phyloP scores from a whole-genome alignment of 2,113 vertebrate species.

The Ctenodactylus gundi region DNA sequence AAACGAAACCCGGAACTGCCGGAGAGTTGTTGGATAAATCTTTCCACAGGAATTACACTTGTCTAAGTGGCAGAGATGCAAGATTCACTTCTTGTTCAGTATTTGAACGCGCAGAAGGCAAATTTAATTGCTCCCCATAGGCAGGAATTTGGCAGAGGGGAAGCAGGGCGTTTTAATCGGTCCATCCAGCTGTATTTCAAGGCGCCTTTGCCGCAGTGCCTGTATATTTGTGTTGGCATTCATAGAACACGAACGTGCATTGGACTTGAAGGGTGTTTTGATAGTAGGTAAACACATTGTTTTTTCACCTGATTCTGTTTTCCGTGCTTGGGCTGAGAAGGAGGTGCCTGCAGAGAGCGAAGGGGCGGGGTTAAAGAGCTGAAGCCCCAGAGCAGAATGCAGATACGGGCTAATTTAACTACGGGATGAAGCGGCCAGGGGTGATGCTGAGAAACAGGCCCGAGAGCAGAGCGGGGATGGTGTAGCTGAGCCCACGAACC shows the following conservation, averaged over 20 bases:
- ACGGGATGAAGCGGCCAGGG: neutral
- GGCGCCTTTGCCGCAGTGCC: slow-evolving; percentile 49
- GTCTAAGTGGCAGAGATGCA: slow-evolving; percentile 68
- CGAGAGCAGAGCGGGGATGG: neutral
- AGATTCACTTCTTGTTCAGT: slow-evolving; percentile 64
- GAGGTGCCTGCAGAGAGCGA: slow-evolving; percentile 41
- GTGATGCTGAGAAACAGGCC: neutral
- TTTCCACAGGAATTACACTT: slow-evolving; percentile 69
- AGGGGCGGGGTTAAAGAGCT: neutral
- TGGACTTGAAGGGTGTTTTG: slow-evolving; percentile 74
- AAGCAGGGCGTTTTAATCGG: slow-evolving; percentile 60
- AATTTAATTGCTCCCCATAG: slow-evolving; percentile 59
- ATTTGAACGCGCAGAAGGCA: slow-evolving; percentile 55
- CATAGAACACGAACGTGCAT: slow-evolving; percentile 61
- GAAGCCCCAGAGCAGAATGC: neutral
- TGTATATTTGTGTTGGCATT: slow-evolving; percentile 61
- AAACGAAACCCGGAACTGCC: slow-evolving; percentile 62
- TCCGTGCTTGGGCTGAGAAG: slow-evolving; percentile 58
- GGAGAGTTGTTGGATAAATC: slow-evolving; percentile 69
- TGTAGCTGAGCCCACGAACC: neutral
- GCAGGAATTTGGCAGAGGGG: slow-evolving; percentile 61
- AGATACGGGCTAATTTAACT: slow-evolving; percentile 31
- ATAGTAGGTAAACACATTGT: slow-evolving; percentile 75
- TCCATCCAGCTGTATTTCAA: slow-evolving; percentile 73
- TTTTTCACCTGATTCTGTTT: slow-evolving; percentile 76